Base-by-base conservation (phyloP, 2,888 invertebrate species). In the Cheilosia variabilis region DNA sequence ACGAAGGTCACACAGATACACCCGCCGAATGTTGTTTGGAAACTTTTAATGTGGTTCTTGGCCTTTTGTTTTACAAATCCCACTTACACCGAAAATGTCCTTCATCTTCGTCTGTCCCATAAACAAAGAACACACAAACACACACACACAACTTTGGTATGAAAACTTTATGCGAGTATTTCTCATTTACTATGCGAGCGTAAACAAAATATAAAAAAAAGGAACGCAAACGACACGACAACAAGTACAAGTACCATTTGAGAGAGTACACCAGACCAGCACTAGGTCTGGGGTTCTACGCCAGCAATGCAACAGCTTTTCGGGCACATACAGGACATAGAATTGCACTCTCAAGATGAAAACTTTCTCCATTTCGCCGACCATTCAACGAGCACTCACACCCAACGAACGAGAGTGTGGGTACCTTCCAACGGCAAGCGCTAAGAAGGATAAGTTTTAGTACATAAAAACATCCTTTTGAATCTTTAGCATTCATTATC, bases 401-500 rank as follows among this genome's bases (percentile, higher is more conserved):
- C 5, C 9, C 37, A 10, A 10, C n/a, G 31, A 43, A 13, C 24
- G 43, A 15, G 45, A 15, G 2, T 31, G 2, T 9, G 9, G 31
- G 31, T 17, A 15, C 15, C 19, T 5, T 13, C n/a, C 45, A 47
- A 13, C 9, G 27, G 47, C n/a, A 13, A 52, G 15, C 19, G 7
- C n/a, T 45, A 10, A 17, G 52, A 22, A 50, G 66, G 76, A 71
- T 76, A 71, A 63, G 69, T 66, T 76, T 60, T 69, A 53, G 81
- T 71, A 65, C 53, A 81, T 71, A 81, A 81, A 75, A 81, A 65
- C 81, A 81, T 76, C 69, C 62, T 57, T 81, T 81, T 76, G 81
- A 81, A 81, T 81, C 76, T 71, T 76, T 47, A 69, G 58, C 69
- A 81, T 81, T 81, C 76, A 81, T 81, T 81, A 76, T 81, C 76